A percentile compares a stretch with the other conserved stretches of the same genome.
Conservation (phyloP, 2,113 vertebrate species). For the Chaetorhynchus papuensis region DNA sequence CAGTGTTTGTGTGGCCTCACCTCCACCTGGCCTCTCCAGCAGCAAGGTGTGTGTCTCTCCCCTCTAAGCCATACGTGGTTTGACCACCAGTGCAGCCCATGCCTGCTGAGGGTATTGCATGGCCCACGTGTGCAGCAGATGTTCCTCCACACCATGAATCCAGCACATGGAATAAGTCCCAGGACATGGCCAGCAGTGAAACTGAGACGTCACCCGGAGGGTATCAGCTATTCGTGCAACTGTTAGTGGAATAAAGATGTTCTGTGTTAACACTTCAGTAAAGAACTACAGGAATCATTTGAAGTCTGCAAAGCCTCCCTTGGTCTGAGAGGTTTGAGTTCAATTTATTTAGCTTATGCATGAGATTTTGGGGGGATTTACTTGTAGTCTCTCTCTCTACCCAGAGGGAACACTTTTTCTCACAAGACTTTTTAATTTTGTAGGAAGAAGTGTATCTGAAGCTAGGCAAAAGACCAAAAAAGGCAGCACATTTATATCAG, state of each 20-base stretch:
- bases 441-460: background rate
- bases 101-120: background rate
- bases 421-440: background rate
- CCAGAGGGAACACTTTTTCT: background rate
- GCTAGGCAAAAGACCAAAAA: background rate
- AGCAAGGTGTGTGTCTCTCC: background rate
- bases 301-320: slow-evolving; percentile 30
- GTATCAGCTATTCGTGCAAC: background rate
- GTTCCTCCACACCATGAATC: background rate
- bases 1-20: background rate
- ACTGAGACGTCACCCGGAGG: background rate
- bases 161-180: background rate
- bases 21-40: background rate
- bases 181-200: background rate
- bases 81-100: background rate
- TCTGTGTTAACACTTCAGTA: slow-evolving; percentile 9
- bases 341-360: slow-evolving; percentile 36
- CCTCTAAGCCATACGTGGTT: background rate
- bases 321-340: slow-evolving; percentile 18
- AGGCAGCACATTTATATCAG: background rate
- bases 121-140: background rate
- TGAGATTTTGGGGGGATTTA: slow-evolving; percentile 15
- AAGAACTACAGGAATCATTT: slow-evolving; percentile 17
- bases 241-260: background rate
- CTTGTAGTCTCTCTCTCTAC: background rate